A percentile compares a stretch with the other conserved stretches of the same genome.
phyloP scores from a whole-genome alignment of 2,797 vertebrate genomes.

The Streptopelia turtur region DNA sequence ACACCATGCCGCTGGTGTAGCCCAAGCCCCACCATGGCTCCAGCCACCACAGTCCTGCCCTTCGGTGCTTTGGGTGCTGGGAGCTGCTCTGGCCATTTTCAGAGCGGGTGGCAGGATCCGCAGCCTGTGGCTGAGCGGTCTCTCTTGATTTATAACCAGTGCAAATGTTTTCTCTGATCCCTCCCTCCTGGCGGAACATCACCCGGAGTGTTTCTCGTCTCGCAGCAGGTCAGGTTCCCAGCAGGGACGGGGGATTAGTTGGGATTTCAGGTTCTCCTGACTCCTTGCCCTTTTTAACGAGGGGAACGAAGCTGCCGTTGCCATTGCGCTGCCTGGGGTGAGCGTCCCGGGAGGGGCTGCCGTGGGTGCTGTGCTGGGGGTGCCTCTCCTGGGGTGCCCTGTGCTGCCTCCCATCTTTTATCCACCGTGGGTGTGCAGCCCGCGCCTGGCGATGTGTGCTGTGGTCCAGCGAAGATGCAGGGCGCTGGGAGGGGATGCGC shows the following conservation, averaged over 20 bases:
- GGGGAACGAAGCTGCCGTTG: fast-evolving
- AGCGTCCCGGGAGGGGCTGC: fast-evolving
- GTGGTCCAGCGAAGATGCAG: conserved; percentile 84
- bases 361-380: neutral
- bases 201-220: neutral
- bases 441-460: neutral
- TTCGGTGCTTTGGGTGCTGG: neutral
- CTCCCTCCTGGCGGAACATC: neutral
- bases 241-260: neutral
- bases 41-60: neutral
- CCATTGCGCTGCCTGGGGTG: neutral
- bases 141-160: conserved; percentile 26
- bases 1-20: neutral
- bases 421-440: too few species aligned
- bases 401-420: fast-evolving
- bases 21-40: neutral
- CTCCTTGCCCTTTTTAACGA: neutral
- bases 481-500: conserved; percentile 85
- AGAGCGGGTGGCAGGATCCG: neutral
- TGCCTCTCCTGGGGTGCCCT: neutral
- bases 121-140: fast-evolving
- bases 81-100: neutral
- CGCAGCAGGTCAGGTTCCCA: neutral
- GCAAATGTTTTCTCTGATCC: neutral
- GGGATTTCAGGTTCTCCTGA: neutral